These are phyloP conservation scores for Pararge aegeria DNA, from an alignment of 1,140 invertebrate genomes.

Conservation along the genomic window DNA sequence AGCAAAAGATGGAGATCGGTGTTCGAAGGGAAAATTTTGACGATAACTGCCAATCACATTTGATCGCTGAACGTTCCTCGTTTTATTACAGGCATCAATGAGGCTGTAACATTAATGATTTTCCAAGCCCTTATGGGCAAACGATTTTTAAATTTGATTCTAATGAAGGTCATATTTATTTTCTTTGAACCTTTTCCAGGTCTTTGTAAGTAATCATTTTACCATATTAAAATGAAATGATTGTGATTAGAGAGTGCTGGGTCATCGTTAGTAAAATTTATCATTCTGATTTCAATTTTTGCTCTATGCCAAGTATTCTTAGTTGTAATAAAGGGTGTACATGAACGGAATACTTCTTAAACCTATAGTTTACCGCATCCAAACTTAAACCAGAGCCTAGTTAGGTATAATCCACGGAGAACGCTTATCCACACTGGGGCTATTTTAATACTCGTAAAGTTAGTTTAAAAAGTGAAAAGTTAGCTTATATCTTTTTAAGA, in stretches of 20 bases:
- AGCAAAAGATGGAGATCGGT: background rate
- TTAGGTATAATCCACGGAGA: too few relatives aligned
- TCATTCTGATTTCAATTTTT: too few relatives aligned
- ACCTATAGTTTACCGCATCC: too few relatives aligned
- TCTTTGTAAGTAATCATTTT: background rate
- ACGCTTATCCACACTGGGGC: too few relatives aligned
- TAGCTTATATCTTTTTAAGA: too few relatives aligned
- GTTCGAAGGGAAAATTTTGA: constrained; percentile 23
- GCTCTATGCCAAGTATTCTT: too few relatives aligned
- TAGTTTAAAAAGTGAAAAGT: too few relatives aligned
- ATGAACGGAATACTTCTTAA: too few relatives aligned
- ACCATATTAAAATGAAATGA: background rate
- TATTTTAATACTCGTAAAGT: too few relatives aligned
- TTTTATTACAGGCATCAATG: constrained; percentile 28
- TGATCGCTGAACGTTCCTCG: constrained; percentile 16
- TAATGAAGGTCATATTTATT: constrained; percentile 21
- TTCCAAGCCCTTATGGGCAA: constrained; percentile 23
- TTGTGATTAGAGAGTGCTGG: background rate
- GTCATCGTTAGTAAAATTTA: too few relatives aligned
- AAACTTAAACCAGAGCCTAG: too few relatives aligned
- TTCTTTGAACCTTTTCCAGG: constrained; percentile 16
- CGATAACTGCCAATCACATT: constrained; percentile 27
- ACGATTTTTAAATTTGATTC: constrained; percentile 34
- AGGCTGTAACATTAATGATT: constrained; percentile 29
- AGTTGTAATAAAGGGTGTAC: too few relatives aligned